These are phyloP conservation scores for Probosciger aterrimus DNA, from an alignment of 2,113 vertebrate genomes.

Conservation along the genomic window DNA sequence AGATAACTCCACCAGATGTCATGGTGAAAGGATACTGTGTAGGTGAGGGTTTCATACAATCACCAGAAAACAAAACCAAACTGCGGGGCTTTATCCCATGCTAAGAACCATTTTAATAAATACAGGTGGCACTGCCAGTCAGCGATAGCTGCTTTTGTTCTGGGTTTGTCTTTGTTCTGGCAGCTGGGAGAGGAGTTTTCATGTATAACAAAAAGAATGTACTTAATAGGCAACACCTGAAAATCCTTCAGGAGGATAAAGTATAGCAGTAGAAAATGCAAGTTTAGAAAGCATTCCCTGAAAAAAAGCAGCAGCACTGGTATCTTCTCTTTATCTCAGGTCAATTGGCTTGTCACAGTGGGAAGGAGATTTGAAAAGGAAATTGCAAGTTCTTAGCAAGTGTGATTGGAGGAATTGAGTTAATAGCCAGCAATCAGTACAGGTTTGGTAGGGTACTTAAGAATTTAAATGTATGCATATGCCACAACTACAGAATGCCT, in stretches of 20 bases:
- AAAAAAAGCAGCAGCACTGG: background rate
- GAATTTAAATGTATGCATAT: background rate
- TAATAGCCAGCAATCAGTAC: constrained; percentile 44
- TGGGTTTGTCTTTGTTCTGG: constrained; percentile 59
- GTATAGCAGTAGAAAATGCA: constrained; percentile 20
- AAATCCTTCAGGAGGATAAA: constrained; percentile 38
- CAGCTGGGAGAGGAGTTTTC: constrained; percentile 59
- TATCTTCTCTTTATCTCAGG: constrained; percentile 52
- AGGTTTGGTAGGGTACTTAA: constrained; percentile 22
- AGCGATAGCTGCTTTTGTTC: constrained; percentile 18
- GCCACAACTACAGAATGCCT: background rate
- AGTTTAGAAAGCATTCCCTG: constrained; percentile 31
- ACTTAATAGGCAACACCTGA: constrained; percentile 58
- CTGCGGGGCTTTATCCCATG: background rate
- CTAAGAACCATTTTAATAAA: constrained; percentile 36
- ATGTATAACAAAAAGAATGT: constrained; percentile 45
- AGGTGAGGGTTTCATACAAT: constrained; percentile 3
- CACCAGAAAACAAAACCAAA: constrained; percentile 22
- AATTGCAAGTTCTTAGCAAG: constrained; percentile 59
- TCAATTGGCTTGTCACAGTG: constrained; percentile 47
- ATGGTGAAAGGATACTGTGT: background rate
- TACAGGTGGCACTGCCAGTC: constrained; percentile 57
- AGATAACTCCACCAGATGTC: background rate
- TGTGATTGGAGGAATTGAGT: constrained; percentile 28
- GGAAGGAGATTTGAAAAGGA: constrained; percentile 47